Base-by-base conservation (phyloP, 1,140 invertebrate genomes). In the Solen grandis region DNA sequence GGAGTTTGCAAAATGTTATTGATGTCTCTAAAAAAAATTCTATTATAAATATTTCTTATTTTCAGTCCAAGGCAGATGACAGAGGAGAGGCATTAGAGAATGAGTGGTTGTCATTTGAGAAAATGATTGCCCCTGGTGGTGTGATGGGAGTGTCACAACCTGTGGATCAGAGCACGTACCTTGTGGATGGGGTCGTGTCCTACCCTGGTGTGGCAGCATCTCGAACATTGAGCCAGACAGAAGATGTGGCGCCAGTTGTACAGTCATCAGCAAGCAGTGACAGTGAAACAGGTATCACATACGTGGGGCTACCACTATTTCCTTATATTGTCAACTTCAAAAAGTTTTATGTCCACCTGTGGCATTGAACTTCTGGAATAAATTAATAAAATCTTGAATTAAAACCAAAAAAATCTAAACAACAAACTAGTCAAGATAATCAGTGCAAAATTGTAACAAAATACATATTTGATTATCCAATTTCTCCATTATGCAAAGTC, bases 21-120 rank as follows among this genome's bases (percentile, higher is more conserved):
- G 14, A 19, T 65, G 62, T 13, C 10, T 10, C 13, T 65, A 10
- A 31, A 65, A 14, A 33, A 29, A 14, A 22, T 14, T 36, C 46
- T 2, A 68, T 13, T 38, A 25, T 68, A 13, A 19, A 46, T 22
- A 33, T n/a, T 70, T 46, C 27, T 54, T 25, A 36, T 2, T 60
- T 74, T 60, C 59, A 76, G 59, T 41, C 10, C 2, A 70, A 63
- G n/a, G 1, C 13, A 25, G 36, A 54, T 13, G 22, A 46, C 2
- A n/a, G 46, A 50, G 27, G 36, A 54, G 50, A 62, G 2, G 25
- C 62, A 55, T 35, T 77, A 29, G 75, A 77, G 33, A 68, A 68
- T 68, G 75, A 77, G 68, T 77, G 75, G 75, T 50, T 77, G 52
- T 77, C 75, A 35, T 77, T 77, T 59, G 75, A 77, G 25, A 59